A percentile compares a stretch with the other conserved stretches of the same genome.
Conservation (phyloP, 2,113 vertebrate species). For the Lophura nycthemera region DNA sequence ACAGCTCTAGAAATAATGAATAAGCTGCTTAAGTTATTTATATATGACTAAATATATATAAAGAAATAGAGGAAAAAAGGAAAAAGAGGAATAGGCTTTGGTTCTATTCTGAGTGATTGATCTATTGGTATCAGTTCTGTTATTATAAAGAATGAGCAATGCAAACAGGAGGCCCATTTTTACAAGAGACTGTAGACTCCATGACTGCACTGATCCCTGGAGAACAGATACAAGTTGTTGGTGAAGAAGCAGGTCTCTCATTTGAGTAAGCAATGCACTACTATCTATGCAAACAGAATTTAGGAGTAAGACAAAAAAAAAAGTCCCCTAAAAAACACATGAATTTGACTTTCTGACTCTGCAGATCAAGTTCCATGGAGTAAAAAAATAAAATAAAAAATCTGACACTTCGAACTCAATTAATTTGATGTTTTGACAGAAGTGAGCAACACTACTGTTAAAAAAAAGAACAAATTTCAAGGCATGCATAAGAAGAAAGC, state of each 20-base stretch:
- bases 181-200: background rate
- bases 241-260: background rate
- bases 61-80: too few species aligned
- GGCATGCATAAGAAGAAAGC: background rate
- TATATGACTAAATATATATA: background rate
- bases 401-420: background rate
- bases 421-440: background rate
- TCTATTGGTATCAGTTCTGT: background rate
- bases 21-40: constrained; percentile 30
- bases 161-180: background rate
- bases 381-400: background rate
- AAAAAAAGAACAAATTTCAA: background rate
- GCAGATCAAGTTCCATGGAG: background rate
- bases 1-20: constrained; percentile 55
- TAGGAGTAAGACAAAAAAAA: background rate
- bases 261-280: background rate
- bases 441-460: background rate
- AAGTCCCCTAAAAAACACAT: background rate
- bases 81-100: background rate
- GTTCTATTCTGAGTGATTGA: background rate
- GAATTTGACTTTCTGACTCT: background rate
- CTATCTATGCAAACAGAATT: too few species aligned
- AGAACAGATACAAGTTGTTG: background rate
- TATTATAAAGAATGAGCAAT: background rate
- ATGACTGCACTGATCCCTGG: background rate